Evolutionary conservation across 2,797 vertebrate genomes (phyloP).

Genomic region (Allobates femoralis): DNA sequence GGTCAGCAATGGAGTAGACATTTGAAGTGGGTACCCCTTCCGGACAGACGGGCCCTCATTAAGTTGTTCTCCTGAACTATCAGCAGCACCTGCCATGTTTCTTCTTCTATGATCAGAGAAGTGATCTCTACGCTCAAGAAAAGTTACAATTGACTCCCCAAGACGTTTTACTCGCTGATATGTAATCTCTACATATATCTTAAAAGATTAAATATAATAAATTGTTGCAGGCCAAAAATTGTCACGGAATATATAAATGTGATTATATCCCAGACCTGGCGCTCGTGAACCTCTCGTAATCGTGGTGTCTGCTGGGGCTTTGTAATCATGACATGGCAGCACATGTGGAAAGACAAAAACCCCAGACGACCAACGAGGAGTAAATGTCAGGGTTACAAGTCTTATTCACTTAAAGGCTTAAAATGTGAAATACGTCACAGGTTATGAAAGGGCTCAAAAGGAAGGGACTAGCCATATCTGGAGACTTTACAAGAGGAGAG

Average conservation of each 20-base stretch:
- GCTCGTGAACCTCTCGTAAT: neutral
- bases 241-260: neutral
- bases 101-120: too few relatives aligned
- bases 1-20: too few relatives aligned
- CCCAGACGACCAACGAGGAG: neutral
- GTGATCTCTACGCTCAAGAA: too few relatives aligned
- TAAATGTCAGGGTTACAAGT: conserved; percentile 31
- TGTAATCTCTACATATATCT: neutral
- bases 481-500: too few relatives aligned
- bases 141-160: too few relatives aligned
- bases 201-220: neutral
- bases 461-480: too few relatives aligned
- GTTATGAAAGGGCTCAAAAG: too few relatives aligned
- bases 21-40: too few relatives aligned
- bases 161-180: neutral
- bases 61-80: too few relatives aligned
- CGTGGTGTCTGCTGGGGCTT: conserved; percentile 26
- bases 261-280: neutral
- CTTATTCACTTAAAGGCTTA: conserved; percentile 18
- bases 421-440: too few relatives aligned
- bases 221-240: conserved; percentile 6
- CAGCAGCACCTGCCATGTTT: too few relatives aligned
- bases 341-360: neutral
- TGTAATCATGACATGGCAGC: conserved; percentile 3
- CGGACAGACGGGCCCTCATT: too few relatives aligned